A percentile compares a stretch with the other conserved stretches of the same genome.
Conservation (phyloP, 2,888 invertebrate genomes). For the Sinopyrophorus schimmeli region DNA sequence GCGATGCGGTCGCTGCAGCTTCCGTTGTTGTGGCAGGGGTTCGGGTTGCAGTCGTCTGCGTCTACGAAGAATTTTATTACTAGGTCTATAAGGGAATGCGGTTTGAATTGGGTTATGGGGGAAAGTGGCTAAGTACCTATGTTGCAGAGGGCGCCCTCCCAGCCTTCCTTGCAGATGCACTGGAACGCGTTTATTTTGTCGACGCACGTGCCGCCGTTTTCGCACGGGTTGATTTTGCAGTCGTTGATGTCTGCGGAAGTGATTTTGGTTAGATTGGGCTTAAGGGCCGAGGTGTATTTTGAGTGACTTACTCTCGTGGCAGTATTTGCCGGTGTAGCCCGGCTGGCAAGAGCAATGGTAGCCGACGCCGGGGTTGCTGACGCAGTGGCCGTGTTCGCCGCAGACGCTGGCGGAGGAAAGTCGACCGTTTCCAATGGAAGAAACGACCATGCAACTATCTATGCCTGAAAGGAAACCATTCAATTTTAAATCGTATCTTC, state of each 20-base stretch:
- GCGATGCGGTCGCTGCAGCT: constrained; percentile 62
- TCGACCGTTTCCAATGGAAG: constrained; percentile 53
- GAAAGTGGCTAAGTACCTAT: too few relatives aligned
- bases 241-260: constrained; percentile 72
- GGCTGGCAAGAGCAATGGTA: constrained; percentile 75
- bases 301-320: constrained; percentile 75
- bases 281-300: too few relatives aligned
- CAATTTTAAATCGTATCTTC: too few relatives aligned
- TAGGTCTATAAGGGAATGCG: too few relatives aligned
- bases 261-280: too few relatives aligned
- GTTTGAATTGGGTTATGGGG: too few relatives aligned
- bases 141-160: constrained; percentile 75
- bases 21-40: constrained; percentile 65
- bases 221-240: constrained; percentile 75
- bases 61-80: too few relatives aligned
- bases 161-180: constrained; percentile 85
- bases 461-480: constrained; percentile 58
- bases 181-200: constrained; percentile 79
- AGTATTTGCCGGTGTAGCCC: constrained; percentile 79
- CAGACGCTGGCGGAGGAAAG: constrained; percentile 58
- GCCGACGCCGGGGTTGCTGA: constrained; percentile 64
- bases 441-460: constrained; percentile 61
- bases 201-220: constrained; percentile 79
- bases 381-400: constrained; percentile 76
- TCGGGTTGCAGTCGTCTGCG: constrained; percentile 65